Evolutionary conservation across 1,140 invertebrate genomes (phyloP).

Genomic region (Gonioctena quinquepunctata): DNA sequence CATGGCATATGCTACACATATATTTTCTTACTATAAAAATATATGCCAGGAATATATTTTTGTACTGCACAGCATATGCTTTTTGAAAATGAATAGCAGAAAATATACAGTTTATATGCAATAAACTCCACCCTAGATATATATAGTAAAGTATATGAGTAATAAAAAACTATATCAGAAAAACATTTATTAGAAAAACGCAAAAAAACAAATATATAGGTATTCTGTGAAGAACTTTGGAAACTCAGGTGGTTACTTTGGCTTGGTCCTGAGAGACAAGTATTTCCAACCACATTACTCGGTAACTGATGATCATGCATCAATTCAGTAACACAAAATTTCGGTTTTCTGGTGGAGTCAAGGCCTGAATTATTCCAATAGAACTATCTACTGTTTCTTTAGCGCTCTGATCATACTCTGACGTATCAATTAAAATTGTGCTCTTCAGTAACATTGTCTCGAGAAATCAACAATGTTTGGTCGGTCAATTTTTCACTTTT

Average conservation of each 20-base stretch:
- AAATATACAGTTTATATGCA: too few species aligned
- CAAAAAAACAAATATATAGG: too few species aligned
- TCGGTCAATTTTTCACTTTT: not conserved
- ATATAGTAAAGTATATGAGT: too few species aligned
- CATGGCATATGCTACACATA: too few species aligned
- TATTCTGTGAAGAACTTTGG: too few species aligned
- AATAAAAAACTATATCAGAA: too few species aligned
- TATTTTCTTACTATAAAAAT: too few species aligned
- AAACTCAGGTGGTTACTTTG: not conserved
- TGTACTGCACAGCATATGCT: too few species aligned
- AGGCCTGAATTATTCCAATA: not conserved
- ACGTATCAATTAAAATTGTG: not conserved
- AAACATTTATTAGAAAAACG: too few species aligned
- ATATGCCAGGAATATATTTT: too few species aligned
- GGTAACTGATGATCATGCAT: not conserved
- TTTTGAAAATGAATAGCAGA: too few species aligned
- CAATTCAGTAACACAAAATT: not conserved
- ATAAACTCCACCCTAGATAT: too few species aligned
- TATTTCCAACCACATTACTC: not conserved
- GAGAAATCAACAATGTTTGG: not conserved
- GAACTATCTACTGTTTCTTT: not conserved
- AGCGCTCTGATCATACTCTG: not conserved
- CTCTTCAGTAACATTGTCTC: not conserved
- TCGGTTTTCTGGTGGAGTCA: not conserved
- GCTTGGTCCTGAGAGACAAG: not conserved